Percentiles rank a stretch among this genome's conserved stretches.
Conservation (phyloP, 2,888 invertebrate genomes). For the Andrena bucephala region DNA sequence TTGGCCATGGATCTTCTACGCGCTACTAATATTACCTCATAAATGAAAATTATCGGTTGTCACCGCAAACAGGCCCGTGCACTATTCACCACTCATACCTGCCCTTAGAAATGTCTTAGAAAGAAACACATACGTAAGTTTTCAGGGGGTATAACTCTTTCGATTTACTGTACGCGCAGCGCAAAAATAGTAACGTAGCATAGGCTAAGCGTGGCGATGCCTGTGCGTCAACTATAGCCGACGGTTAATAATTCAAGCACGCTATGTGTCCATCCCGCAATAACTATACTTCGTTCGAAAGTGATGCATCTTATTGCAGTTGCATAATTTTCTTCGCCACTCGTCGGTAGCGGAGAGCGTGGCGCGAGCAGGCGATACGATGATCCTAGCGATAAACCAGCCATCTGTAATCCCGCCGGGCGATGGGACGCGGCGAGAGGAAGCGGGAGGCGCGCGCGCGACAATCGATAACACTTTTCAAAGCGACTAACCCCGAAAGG, state of each 20-base stretch:
- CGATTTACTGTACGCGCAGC: no score
- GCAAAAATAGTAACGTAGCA: background rate
- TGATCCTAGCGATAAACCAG: slow-evolving; percentile 10
- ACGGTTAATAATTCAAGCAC: background rate
- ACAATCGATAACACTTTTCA: slow-evolving; percentile 39
- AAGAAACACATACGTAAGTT: no score
- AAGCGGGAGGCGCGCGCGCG: slow-evolving; percentile 1
- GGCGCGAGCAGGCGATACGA: background rate
- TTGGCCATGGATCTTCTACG: background rate
- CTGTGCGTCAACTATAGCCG: background rate
- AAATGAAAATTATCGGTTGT: background rate
- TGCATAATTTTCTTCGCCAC: slow-evolving; percentile 21
- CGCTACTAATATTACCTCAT: background rate
- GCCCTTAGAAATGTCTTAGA: no score
- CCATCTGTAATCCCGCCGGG: slow-evolving; percentile 15
- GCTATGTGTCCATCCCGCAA: background rate
- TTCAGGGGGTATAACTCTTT: no score
- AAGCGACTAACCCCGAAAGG: slow-evolving; percentile 42
- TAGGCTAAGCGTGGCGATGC: background rate
- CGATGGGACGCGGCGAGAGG: slow-evolving; percentile 11
- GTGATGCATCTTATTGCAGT: background rate
- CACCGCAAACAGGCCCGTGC: background rate
- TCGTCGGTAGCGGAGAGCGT: background rate
- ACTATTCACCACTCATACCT: no score
- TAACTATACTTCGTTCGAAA: background rate